These are phyloP conservation scores for Australoheros scitulus DNA, from an alignment of 2,113 vertebrate genomes.

Conservation along the genomic window DNA sequence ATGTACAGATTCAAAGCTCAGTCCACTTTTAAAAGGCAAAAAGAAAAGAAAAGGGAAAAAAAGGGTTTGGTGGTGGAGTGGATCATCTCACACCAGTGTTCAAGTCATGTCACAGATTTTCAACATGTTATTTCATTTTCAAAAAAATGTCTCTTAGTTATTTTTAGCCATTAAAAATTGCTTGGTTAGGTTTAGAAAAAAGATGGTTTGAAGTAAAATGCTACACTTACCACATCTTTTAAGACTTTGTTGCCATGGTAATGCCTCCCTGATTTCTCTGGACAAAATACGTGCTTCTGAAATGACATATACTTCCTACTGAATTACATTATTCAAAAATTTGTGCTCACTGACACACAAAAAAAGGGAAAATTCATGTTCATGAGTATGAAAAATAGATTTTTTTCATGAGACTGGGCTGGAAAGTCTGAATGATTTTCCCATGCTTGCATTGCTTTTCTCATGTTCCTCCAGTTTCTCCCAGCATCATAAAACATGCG, in stretches of 20 bases:
- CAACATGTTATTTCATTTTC: neutral
- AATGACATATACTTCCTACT: neutral
- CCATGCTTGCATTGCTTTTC: neutral
- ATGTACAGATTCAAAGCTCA: neutral
- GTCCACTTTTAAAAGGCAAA: neutral
- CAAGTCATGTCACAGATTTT: neutral
- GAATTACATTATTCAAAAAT: neutral
- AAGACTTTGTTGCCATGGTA: neutral
- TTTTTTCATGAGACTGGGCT: neutral
- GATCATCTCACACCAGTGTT: neutral
- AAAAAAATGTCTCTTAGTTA: neutral
- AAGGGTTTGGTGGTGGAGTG: neutral
- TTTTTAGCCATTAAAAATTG: neutral
- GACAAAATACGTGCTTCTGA: neutral
- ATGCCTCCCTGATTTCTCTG: neutral
- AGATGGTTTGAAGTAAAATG: neutral
- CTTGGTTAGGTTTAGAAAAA: conserved; percentile 1
- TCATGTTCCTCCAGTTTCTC: neutral
- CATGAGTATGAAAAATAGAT: neutral
- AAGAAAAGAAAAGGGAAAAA: neutral
- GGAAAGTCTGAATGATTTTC: neutral
- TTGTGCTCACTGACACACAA: neutral
- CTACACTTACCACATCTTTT: neutral
- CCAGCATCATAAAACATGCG: neutral
- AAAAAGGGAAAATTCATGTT: neutral